phyloP scores from a whole-genome alignment of 2,888 invertebrate species.

The Eubasilissa splendida region DNA sequence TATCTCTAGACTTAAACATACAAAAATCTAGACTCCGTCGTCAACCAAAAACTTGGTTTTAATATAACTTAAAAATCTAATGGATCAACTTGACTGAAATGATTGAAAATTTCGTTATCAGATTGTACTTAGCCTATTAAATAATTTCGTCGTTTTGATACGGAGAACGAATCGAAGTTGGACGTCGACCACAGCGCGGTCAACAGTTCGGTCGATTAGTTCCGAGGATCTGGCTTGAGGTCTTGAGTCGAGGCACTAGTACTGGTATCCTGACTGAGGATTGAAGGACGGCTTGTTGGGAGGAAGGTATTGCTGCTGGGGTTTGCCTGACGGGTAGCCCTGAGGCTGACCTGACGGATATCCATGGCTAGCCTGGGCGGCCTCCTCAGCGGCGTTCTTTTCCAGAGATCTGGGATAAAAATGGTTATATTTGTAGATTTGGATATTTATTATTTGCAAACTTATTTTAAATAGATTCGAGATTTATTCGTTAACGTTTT shows the following conservation, averaged over 20 bases:
- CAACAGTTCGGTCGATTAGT: slow-evolving; percentile 48
- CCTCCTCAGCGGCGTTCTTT: slow-evolving; percentile 65
- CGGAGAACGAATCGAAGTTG: slow-evolving; percentile 12
- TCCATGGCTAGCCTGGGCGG: slow-evolving; percentile 60
- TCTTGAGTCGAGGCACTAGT: slow-evolving; percentile 44
- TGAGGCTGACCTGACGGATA: slow-evolving; percentile 54
- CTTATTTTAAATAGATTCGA: no score
- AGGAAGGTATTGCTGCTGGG: slow-evolving; percentile 58
- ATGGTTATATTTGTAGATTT: not conserved
- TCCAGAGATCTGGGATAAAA: slow-evolving; percentile 63
- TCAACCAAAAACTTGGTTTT: slow-evolving; percentile 5
- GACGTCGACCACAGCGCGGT: slow-evolving; percentile 29
- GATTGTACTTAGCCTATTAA: slow-evolving; percentile 33
- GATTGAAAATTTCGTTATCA: slow-evolving; percentile 47
- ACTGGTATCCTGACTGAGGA: slow-evolving; percentile 56
- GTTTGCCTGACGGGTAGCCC: slow-evolving; percentile 52
- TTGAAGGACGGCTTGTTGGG: slow-evolving; percentile 55
- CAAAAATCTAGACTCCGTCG: not conserved
- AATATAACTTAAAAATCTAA: slow-evolving; percentile 24
- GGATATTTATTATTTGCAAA: no score
- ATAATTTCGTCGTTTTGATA: slow-evolving; percentile 10
- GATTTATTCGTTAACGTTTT: no score
- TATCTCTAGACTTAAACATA: not conserved
- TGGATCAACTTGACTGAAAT: slow-evolving; percentile 26
- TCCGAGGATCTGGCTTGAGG: slow-evolving; percentile 33